A percentile compares a stretch with the other conserved stretches of the same genome.
Evolutionary conservation across 2,797 vertebrate genomes (phyloP).

Genomic region (Lophotriccus pileatus): DNA sequence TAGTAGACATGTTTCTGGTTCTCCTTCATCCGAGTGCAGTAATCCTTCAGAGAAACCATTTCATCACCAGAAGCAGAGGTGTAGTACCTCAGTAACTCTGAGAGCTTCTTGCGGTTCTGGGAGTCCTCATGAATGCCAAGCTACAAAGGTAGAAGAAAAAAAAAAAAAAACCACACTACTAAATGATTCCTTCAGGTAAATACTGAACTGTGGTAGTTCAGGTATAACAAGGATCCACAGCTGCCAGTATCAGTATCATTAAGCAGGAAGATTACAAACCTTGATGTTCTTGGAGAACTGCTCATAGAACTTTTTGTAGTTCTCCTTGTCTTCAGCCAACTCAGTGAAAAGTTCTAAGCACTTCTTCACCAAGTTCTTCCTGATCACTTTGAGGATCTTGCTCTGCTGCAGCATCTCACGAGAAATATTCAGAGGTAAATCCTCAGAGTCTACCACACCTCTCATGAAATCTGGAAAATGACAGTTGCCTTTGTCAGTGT

Average conservation of each 20-base stretch:
- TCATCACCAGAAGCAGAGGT: constrained; percentile 92
- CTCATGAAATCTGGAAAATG: constrained; percentile 84
- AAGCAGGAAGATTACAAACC: constrained; percentile 63
- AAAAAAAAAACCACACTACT: rapidly evolving
- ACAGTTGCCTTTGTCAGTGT: not conserved
- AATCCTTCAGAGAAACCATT: constrained; percentile 92
- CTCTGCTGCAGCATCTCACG: constrained; percentile 98
- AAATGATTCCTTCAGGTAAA: rapidly evolving
- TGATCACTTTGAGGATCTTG: constrained; percentile 96
- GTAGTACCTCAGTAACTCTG: constrained; percentile 86
- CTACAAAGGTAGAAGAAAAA: not conserved
- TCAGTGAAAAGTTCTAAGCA: constrained; percentile 92
- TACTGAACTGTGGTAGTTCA: rapidly evolving
- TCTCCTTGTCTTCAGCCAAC: constrained; percentile 90
- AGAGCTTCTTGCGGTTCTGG: constrained; percentile 90
- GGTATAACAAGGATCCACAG: rapidly evolving
- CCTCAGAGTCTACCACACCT: constrained; percentile 94
- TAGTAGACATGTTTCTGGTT: constrained; percentile 94
- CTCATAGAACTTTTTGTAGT: constrained; percentile 92
- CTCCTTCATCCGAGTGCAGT: constrained; percentile 91
- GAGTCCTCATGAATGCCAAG: constrained; percentile 93
- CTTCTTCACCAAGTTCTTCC: constrained; percentile 97
- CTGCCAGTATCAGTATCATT: rapidly evolving
- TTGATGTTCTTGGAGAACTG: constrained; percentile 95
- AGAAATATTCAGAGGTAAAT: constrained; percentile 93